Evolutionary conservation across 2,113 vertebrate species (phyloP).

Genomic region (Columba livia): DNA sequence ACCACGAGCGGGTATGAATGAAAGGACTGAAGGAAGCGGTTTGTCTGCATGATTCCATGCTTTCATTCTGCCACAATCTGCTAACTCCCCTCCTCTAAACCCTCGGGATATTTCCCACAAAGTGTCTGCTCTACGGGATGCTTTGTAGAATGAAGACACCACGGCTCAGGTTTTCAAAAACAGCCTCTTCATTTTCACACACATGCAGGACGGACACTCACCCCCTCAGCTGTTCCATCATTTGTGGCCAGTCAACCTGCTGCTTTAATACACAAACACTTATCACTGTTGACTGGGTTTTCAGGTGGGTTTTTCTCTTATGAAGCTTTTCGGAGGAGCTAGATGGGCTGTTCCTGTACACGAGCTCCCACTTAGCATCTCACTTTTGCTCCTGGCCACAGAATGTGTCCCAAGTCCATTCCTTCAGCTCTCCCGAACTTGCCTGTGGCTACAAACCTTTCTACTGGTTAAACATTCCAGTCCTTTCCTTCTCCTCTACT

Average conservation of each 20-base stretch:
- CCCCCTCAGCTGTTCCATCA: background rate
- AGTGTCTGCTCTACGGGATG: background rate
- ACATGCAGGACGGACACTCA: background rate
- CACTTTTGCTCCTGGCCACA: background rate
- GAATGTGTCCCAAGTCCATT: background rate
- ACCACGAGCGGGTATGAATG: background rate
- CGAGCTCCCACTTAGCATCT: background rate
- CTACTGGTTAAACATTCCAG: background rate
- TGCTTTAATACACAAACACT: background rate
- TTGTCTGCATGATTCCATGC: background rate
- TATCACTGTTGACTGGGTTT: background rate
- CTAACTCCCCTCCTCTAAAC: background rate
- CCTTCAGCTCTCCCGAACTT: background rate
- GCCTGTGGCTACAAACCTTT: background rate
- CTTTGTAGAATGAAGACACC: background rate
- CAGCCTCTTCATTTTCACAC: background rate
- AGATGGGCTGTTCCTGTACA: background rate
- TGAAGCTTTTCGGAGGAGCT: background rate
- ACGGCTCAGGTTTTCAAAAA: background rate
- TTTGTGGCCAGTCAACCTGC: background rate
- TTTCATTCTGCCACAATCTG: background rate
- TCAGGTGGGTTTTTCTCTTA: background rate
- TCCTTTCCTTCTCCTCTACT: background rate
- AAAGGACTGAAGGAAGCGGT: constrained; percentile 6
- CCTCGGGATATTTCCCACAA: background rate